These are phyloP conservation scores for Oenanthe oenanthe DNA, from an alignment of 2,113 vertebrate genomes.

Conservation along the genomic window DNA sequence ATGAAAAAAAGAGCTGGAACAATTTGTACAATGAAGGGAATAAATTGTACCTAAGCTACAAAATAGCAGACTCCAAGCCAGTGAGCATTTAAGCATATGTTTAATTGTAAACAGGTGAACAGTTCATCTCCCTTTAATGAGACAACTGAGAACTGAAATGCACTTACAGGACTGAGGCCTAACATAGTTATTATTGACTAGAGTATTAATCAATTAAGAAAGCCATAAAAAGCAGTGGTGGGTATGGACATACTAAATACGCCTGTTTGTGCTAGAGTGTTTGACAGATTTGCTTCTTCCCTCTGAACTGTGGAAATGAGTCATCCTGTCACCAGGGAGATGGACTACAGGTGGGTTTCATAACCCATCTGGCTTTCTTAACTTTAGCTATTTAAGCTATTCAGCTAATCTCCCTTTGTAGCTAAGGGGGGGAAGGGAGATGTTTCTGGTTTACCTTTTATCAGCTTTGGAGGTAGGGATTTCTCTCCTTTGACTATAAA, in stretches of 20 bases:
- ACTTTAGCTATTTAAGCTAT: neutral
- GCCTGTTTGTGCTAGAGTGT: neutral
- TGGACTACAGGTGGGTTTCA: neutral
- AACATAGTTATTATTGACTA: neutral
- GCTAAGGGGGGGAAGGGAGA: neutral
- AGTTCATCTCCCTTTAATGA: neutral
- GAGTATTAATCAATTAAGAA: constrained; percentile 6
- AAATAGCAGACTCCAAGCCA: neutral
- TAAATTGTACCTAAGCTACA: neutral
- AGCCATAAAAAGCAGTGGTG: neutral
- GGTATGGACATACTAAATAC: neutral
- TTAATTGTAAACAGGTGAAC: constrained; percentile 20
- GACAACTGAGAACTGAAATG: neutral
- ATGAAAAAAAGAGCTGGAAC: neutral
- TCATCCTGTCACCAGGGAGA: constrained; percentile 12
- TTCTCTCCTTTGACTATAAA: neutral
- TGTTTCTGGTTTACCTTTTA: neutral
- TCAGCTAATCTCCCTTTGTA: neutral
- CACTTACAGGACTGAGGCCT: neutral
- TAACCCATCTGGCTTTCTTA: neutral
- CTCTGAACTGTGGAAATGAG: neutral
- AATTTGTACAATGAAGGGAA: neutral
- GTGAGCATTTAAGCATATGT: neutral
- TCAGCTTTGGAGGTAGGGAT: neutral
- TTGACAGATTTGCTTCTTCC: neutral